phyloP scores from a whole-genome alignment of 2,797 vertebrate species.

The Steatocranus sp. region DNA sequence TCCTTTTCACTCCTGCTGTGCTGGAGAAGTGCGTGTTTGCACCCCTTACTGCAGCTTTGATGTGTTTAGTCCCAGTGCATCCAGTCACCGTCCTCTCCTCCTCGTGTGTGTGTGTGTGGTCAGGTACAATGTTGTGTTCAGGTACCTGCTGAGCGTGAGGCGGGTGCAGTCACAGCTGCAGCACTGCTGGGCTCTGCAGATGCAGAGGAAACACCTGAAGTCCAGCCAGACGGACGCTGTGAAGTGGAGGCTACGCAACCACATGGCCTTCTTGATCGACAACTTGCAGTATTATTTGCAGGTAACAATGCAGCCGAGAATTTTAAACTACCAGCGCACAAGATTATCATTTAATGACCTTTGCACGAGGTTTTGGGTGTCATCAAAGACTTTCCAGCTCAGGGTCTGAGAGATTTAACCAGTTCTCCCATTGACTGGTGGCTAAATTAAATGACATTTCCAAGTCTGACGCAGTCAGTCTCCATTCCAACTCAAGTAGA shows the following conservation, averaged over 20 bases:
- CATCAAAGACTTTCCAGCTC: not conserved
- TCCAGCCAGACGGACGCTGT: constrained; percentile 88
- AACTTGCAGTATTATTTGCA: constrained; percentile 98
- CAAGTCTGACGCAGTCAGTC: not conserved
- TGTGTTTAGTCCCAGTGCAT: not conserved
- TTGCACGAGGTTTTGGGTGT: rapidly evolving
- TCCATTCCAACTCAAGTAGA: not conserved
- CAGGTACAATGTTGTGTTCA: constrained; percentile 97
- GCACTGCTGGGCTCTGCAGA: constrained; percentile 97
- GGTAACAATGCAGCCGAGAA: constrained; percentile 57
- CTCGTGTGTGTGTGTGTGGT: not conserved
- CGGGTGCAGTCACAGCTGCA: constrained; percentile 95
- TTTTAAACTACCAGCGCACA: not conserved
- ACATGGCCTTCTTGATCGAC: constrained; percentile 98
- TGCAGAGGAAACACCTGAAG: constrained; percentile 94
- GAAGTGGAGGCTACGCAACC: constrained; percentile 93
- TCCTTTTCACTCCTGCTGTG: constrained; percentile 95
- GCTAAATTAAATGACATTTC: not conserved
- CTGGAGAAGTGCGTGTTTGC: constrained; percentile 87
- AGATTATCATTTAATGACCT: not conserved
- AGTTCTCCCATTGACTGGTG: not conserved
- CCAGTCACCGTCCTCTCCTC: rapidly evolving
- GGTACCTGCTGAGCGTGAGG: constrained; percentile 93
- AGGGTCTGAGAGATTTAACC: not conserved
- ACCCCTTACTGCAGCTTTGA: not conserved